Evolutionary conservation across 2,888 invertebrate genomes (phyloP).

Genomic region (Oscheius sp.): DNA sequence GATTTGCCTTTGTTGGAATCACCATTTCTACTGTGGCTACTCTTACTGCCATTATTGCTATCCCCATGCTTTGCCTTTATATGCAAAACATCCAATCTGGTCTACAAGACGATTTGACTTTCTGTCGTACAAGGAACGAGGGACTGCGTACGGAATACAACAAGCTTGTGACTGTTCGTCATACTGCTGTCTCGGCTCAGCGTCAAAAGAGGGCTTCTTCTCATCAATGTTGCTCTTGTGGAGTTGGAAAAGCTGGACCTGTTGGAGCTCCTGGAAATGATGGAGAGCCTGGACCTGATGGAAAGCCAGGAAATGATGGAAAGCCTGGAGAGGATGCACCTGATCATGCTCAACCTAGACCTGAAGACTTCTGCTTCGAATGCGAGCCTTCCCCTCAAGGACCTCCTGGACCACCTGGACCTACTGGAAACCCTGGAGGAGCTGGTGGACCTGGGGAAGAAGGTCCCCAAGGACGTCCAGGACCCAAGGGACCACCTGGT

Average conservation of each 20-base stretch:
- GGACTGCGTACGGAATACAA: conserved; percentile 36
- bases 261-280: conserved; percentile 43
- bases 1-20: conserved; percentile 39
- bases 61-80: conserved; percentile 68
- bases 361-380: conserved; percentile 50
- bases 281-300: conserved; percentile 24
- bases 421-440: conserved; percentile 9
- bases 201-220: conserved; percentile 13
- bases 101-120: conserved; percentile 56
- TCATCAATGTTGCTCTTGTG: conserved; percentile 16
- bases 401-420: conserved; percentile 23
- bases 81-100: conserved; percentile 62
- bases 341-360: conserved; percentile 31
- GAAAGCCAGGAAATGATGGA: conserved; percentile 38
- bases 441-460: conserved; percentile 11
- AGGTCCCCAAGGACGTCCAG: not conserved
- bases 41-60: conserved; percentile 56
- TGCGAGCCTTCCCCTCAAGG: conserved; percentile 41
- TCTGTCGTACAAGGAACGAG: conserved; percentile 39
- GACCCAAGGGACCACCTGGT: conserved; percentile 19
- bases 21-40: conserved; percentile 60
- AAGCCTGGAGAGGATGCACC: conserved; percentile 31
- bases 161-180: conserved; percentile 30
- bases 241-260: conserved; percentile 37
- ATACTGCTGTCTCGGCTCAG: conserved; percentile 15